phyloP scores from a whole-genome alignment of 2,113 vertebrate species.

The Harpagus bidentatus region DNA sequence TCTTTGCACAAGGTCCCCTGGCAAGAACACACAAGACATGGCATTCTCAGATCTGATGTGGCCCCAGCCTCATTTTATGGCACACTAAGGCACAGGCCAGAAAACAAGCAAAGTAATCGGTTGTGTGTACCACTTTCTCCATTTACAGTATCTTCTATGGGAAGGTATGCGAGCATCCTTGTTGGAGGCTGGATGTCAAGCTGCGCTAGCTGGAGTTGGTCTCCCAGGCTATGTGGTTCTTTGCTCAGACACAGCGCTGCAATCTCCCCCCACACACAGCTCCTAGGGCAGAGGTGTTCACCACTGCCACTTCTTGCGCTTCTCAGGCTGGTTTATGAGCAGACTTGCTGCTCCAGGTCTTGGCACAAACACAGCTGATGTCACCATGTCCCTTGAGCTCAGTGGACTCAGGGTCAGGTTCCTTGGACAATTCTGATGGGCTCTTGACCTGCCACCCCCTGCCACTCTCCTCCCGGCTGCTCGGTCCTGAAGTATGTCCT shows the following conservation, averaged over 20 bases:
- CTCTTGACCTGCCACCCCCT: rapidly evolving
- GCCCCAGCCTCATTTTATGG: neutral
- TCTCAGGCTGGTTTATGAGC: neutral
- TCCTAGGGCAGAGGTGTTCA: neutral
- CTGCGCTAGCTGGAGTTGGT: neutral
- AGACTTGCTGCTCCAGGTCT: neutral
- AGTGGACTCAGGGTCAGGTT: neutral
- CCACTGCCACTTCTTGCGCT: neutral
- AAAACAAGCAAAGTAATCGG: neutral
- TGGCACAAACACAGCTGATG: neutral
- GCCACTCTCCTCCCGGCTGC: rapidly evolving
- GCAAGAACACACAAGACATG: neutral
- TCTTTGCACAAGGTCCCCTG: conserved; percentile 52
- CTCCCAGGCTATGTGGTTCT: neutral
- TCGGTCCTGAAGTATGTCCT: neutral
- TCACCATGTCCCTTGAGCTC: neutral
- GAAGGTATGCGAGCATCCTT: neutral
- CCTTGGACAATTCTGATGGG: neutral
- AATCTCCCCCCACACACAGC: rapidly evolving
- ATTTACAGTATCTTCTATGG: rapidly evolving
- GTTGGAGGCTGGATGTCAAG: neutral
- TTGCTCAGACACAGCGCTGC: neutral
- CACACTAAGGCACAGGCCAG: neutral
- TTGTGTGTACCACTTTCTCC: neutral
- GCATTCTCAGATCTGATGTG: rapidly evolving